Conservation (phyloP, 2,113 vertebrate genomes). For the Calcarius ornatus region DNA sequence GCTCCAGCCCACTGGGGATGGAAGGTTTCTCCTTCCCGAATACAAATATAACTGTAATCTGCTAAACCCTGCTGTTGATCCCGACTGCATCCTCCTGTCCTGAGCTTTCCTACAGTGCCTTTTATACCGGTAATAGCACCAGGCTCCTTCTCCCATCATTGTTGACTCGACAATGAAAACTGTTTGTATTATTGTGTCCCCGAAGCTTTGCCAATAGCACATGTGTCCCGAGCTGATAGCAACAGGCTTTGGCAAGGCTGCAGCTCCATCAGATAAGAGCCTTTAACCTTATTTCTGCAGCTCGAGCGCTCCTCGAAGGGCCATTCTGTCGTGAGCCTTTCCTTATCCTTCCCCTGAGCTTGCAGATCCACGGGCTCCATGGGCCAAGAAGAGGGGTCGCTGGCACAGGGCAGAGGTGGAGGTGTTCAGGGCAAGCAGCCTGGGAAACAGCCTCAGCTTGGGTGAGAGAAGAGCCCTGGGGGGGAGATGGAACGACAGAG, state of each 20-base stretch:
- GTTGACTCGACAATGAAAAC: constrained; percentile 69
- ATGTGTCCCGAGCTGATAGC: constrained; percentile 83
- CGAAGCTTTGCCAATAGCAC: constrained; percentile 75
- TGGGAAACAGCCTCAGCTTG: not conserved
- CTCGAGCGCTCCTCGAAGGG: not conserved
- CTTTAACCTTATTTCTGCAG: constrained; percentile 56
- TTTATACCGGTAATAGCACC: constrained; percentile 47
- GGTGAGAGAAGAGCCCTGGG: not conserved
- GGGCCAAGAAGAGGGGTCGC: not conserved
- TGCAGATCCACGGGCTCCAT: not conserved
- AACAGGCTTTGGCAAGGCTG: constrained; percentile 74
- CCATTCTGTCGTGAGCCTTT: not conserved
- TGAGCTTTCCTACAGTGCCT: constrained; percentile 39
- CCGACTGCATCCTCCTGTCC: constrained; percentile 55
- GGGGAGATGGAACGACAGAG: not conserved
- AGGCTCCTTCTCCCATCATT: constrained; percentile 70
- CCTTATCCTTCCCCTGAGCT: not conserved
- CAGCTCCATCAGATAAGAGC: constrained; percentile 69
- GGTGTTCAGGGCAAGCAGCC: not conserved
- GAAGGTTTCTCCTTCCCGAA: constrained; percentile 51
- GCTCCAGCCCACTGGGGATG: constrained; percentile 32
- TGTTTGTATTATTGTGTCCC: constrained; percentile 72
- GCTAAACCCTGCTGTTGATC: constrained; percentile 42
- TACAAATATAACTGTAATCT: constrained; percentile 48
- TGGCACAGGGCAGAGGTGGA: not conserved